A percentile compares a stretch with the other conserved stretches of the same genome.
Evolutionary conservation across 2,113 vertebrate species (phyloP).

Genomic region (Ophiodon elongatus): DNA sequence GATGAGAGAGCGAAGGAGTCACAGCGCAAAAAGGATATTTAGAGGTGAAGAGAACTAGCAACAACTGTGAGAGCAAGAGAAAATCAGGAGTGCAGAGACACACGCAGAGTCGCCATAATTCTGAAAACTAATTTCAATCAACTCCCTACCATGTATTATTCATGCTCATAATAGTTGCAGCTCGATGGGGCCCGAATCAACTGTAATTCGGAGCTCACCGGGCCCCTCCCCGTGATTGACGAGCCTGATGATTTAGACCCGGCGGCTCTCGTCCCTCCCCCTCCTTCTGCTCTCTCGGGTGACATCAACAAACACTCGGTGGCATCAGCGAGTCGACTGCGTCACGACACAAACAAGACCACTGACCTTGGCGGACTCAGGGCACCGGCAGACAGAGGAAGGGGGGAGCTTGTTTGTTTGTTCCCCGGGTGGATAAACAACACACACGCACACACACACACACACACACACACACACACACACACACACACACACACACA

Average conservation of each 20-base stretch:
- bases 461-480: too few relatives aligned
- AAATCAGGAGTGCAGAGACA: slow-evolving; percentile 25
- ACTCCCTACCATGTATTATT: slow-evolving; percentile 56
- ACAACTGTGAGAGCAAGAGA: slow-evolving; percentile 5
- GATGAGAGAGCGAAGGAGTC: background rate
- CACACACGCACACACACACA: too few relatives aligned
- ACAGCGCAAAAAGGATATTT: background rate
- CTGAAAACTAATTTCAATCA: slow-evolving; percentile 40
- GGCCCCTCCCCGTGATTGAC: slow-evolving; percentile 54
- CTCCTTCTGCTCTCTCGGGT: slow-evolving; percentile 29
- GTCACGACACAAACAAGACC: slow-evolving; percentile 46
- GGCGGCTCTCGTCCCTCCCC: background rate
- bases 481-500: too few relatives aligned
- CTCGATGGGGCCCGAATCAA: slow-evolving; percentile 39
- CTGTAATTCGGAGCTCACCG: slow-evolving; percentile 34
- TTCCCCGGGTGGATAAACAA: slow-evolving; percentile 38
- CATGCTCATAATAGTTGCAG: slow-evolving; percentile 49
- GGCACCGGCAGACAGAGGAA: slow-evolving; percentile 16
- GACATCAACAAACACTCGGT: slow-evolving; percentile 41
- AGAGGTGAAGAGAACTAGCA: slow-evolving; percentile 2
- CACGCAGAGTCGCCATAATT: background rate
- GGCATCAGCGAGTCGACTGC: slow-evolving; percentile 46
- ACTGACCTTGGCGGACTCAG: slow-evolving; percentile 16
- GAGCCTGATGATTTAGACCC: slow-evolving; percentile 60
- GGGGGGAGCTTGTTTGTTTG: slow-evolving; percentile 14